Evolutionary conservation across 2,888 invertebrate species (phyloP), one percentile per base, ranked within the genome.

Genomic region (Anarsia innoxiella): DNA sequence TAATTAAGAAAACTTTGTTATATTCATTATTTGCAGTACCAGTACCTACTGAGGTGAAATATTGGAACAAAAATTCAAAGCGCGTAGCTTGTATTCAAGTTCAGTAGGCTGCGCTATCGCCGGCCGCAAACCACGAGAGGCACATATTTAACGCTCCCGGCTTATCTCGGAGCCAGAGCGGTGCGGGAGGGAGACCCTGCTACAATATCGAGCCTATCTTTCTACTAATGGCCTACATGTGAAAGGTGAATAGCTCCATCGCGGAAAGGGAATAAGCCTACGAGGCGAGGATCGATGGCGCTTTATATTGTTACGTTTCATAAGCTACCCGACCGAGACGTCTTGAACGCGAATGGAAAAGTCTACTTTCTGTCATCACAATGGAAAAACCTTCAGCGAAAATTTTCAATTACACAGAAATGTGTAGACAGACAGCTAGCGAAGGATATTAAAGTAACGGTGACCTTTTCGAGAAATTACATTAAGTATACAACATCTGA

Each of bases 171-270:
- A 56, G 62, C 56, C n/a, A 49, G 53, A 51, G 55, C 38, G 51
- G 43, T 14, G 19, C 9, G 30, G 14, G 44, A 52, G 53, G 54
- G 56, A 53, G 59, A 59, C 64, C 67, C 65, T 62, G 67, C 64
- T 66, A 66, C 68, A 69, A 65, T 76, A 76, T 70, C 65, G 62
- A 69, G 72, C 70, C 73, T 79, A 77, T 78, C 76, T 72, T 69
- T 65, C 64, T 71, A 68, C 76, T 82, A 82, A 79, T 74, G 73
- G 71, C 68, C 69, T 72, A 73, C 70, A 80, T 73, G 70, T 69
- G 73, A 76, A 77, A 77, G 76, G 78, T 74, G 73, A 79, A 80
- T 71, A 65, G 69, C 70, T 71, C 59, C 60, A 63, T 62, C 53
- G 58, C 54, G 58, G 52, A 63, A 64, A 66, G 64, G 49, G 63